Percentiles rank a stretch among this genome's conserved stretches.
These are phyloP conservation scores for Drosophila sucinea DNA, from an alignment of 1,140 invertebrate species.

Conservation along the genomic window DNA sequence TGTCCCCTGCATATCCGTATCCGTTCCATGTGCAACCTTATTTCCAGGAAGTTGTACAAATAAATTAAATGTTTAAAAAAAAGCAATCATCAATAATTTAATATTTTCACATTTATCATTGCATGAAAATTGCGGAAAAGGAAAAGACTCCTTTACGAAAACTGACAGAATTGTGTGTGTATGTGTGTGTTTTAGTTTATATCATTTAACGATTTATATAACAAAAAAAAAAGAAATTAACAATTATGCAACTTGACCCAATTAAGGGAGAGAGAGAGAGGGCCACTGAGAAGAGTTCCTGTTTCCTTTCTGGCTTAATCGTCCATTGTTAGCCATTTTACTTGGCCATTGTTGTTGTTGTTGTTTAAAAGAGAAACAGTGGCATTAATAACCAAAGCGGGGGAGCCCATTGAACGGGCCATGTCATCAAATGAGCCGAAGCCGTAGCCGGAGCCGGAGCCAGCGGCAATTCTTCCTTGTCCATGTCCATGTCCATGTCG, in stretches of 20 bases:
- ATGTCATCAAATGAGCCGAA: conserved; percentile 75
- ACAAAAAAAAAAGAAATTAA: background rate
- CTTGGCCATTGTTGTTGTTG: conserved; percentile 59
- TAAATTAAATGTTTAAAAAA: conserved; percentile 45
- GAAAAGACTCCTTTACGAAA: conserved; percentile 43
- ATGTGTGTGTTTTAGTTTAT: conserved; percentile 28
- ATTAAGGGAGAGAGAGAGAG: background rate
- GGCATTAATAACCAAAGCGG: conserved; percentile 72
- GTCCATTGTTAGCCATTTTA: conserved; percentile 65
- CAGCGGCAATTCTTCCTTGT: conserved; percentile 8
- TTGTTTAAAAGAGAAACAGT: conserved; percentile 71
- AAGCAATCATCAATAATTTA: conserved; percentile 50
- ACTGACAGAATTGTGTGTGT: conserved; percentile 35
- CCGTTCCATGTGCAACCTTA: conserved; percentile 55
- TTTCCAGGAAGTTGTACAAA: conserved; percentile 52
- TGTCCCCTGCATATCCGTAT: conserved; percentile 51
- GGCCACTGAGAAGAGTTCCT: conserved; percentile 13
- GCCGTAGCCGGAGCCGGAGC: conserved; percentile 58
- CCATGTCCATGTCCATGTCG: background rate
- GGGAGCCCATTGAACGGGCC: conserved; percentile 66
- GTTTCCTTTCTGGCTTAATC: conserved; percentile 59
- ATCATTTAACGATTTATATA: background rate
- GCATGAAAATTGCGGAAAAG: conserved; percentile 37
- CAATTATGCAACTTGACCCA: background rate
- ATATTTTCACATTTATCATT: conserved; percentile 38